Base-by-base conservation (phyloP, 1,140 invertebrate genomes). In the Drosophila asahinai region DNA sequence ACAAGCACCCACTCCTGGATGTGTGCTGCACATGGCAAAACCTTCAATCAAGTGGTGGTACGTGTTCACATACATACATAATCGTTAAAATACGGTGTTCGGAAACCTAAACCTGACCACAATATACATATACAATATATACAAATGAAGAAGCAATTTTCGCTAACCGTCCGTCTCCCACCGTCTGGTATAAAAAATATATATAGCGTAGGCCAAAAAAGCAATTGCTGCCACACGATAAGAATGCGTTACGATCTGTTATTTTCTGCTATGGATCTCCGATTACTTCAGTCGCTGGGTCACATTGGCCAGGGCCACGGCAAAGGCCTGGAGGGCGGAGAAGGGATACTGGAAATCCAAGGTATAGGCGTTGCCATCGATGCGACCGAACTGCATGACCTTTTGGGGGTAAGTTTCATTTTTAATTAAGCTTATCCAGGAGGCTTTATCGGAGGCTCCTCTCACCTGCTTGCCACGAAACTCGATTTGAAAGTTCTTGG, bases 401-500 rank as follows among this genome's bases (percentile, higher is more conserved):
- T 99, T 92, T 19, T 30, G 22, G 7, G 25, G 4, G 17, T 47
- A 3, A 22, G 5, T 19, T 36, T 45, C 5, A 25, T 1, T 22
- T 38, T n/a, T 25, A 15, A 36, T 45, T 7, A 0, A 1, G 0
- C 0, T 25, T 12, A 59, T 58, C 4, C 2, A 2, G 4, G 2
- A 3, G 1, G 58, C 7, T 19, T 7, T 17, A 30, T 5, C 0
- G 2, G 2, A 11, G 5, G 2, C 3, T 19, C 5, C 11, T 72
- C 54, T 71, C 33, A 98, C 98, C 96, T 99, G 99, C 94, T 98
- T 98, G 43, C 97, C 98, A 84, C 97, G 95, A 92, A 98, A 99
- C 94, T 99, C 99, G 60, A 99, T 99, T 94, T 99, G 99, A 93
- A 99, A 99, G 94, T 99, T 99, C 93, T 99, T 99, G 2, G 99